Evolutionary conservation across 1,140 invertebrate species (phyloP), one percentile per base, ranked within the genome.

Genomic region (Cydia pomonella): DNA sequence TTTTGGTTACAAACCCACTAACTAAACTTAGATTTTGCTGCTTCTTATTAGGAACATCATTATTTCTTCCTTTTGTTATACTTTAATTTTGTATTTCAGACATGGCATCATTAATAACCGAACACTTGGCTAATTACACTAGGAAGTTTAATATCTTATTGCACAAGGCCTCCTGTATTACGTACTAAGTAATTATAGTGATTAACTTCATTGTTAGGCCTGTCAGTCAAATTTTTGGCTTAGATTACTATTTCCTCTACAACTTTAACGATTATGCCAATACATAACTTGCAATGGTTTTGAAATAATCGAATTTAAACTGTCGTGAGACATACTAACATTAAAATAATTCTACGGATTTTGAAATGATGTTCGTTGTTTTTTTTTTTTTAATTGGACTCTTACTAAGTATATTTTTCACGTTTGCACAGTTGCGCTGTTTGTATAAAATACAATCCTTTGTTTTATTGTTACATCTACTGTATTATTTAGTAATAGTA

Each of bases 181-280:
- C 71, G 80, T 81, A 78, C 41, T 63, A 0, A 59, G 64, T 79
- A 82, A 87, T 86, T 85, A 86, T 76, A 75, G 79, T 69, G 33
- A 80, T 81, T 81, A 69, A 69, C 82, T 82, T 84, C 82, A 82
- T 84, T 84, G 80, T 76, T 77, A 74, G 76, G 72, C 82, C 79
- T 81, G 75, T 72, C 77, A 76, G 64, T 75, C 69, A 47, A 80
- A 82, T 69, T 69, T 69, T 83, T 80, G 82, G 82, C 80, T 82
- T 82, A 81, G 83, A 84, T 88, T 81, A 73, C 79, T 77, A 72
- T 80, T 84, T 87, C 83, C 83, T 78, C 84, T 84, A 77, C 78
- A 83, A 77, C 74, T 77, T 82, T 79, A 87, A 88, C 84, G 86
- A 59, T 59, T 59, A 59, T 21, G 29, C 64, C 16, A 33, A 41